phyloP scores from a whole-genome alignment of 2,797 vertebrate species.

The Meriones psammophilus region DNA sequence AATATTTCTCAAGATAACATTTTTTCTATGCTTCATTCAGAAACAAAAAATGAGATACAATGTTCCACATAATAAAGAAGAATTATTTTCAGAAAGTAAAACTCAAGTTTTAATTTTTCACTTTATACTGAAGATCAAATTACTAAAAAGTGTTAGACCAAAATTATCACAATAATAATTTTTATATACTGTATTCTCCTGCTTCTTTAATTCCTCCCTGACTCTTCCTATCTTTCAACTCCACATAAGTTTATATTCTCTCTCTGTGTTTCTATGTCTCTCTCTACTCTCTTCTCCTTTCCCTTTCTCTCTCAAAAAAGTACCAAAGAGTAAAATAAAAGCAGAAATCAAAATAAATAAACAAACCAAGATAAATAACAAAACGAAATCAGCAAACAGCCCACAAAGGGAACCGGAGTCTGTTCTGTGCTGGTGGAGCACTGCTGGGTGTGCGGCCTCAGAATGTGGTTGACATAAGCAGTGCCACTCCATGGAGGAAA shows the following conservation, averaged over 20 bases:
- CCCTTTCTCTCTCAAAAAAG: too few relatives aligned
- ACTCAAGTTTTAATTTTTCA: slow-evolving; percentile 32
- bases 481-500: background rate
- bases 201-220: background rate
- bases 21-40: slow-evolving; percentile 6
- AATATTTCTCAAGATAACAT: background rate
- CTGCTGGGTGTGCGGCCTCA: background rate
- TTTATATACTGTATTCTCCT: background rate
- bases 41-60: background rate
- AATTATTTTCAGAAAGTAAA: background rate
- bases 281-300: background rate
- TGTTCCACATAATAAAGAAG: background rate
- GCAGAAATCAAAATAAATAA: background rate
- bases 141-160: slow-evolving; percentile 19
- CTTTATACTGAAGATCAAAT: background rate
- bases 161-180: background rate
- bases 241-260: background rate
- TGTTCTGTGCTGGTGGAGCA: background rate
- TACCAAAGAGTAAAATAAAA: background rate
- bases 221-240: background rate
- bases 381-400: background rate
- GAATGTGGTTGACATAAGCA: background rate
- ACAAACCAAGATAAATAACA: background rate
- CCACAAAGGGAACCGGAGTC: background rate
- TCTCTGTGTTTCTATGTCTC: too few relatives aligned